Conservation (phyloP, 2,888 invertebrate species). For the Oligia latruncula region DNA sequence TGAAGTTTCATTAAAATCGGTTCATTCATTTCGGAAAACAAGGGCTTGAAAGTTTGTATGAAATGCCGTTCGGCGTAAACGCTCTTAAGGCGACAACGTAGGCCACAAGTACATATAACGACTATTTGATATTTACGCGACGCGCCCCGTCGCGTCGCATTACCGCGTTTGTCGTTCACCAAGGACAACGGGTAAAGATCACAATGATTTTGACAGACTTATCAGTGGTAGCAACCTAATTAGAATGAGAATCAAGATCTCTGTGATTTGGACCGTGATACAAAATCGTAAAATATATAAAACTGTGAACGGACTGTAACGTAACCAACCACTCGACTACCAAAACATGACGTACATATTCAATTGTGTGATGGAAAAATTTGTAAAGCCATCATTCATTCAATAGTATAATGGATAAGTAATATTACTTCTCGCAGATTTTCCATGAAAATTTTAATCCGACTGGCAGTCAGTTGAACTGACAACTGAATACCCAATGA, state of each 20-base stretch:
- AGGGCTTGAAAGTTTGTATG: too few relatives aligned
- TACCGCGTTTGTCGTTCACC: too few relatives aligned
- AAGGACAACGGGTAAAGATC: not conserved
- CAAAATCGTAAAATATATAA: not conserved
- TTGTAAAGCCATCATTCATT: not conserved
- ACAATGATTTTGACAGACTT: not conserved
- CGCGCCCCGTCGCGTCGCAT: too few relatives aligned
- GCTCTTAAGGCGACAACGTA: too few relatives aligned
- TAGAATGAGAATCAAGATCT: not conserved
- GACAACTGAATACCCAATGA: not conserved
- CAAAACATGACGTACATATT: not conserved
- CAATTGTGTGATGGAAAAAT: not conserved
- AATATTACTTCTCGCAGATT: not conserved
- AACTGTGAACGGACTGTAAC: not conserved
- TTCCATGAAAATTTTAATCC: not conserved
- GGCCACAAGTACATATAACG: too few relatives aligned
- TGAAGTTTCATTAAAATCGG: too few relatives aligned
- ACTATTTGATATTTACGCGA: too few relatives aligned
- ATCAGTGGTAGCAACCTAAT: not conserved
- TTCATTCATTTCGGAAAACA: too few relatives aligned
- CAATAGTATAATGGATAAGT: not conserved
- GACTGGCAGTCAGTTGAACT: not conserved
- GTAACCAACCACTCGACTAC: not conserved
- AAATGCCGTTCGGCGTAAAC: too few relatives aligned
- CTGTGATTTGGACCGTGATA: not conserved